phyloP scores from a whole-genome alignment of 2,888 invertebrate species.

The Notodonta dromedarius region DNA sequence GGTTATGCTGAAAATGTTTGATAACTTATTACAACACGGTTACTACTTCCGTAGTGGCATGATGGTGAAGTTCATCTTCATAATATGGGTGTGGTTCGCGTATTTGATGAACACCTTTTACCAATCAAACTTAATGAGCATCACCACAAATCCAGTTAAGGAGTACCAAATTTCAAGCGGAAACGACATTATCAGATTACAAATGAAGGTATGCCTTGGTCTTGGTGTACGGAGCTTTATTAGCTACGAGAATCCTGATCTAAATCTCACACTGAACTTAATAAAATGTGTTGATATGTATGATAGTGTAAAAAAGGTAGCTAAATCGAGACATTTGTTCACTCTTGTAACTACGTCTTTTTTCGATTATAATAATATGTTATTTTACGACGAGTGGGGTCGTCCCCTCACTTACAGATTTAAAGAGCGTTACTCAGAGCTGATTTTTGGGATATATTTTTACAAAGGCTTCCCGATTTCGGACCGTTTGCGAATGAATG shows the following conservation, averaged over 20 bases:
- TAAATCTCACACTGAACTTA: not conserved
- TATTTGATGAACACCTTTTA: constrained; percentile 54
- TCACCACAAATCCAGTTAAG: constrained; percentile 44
- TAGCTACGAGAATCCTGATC: not conserved
- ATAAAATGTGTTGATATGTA: not conserved
- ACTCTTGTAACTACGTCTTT: constrained; percentile 21
- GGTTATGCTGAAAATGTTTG: constrained; percentile 46
- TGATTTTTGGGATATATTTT: constrained; percentile 18
- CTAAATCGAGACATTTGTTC: constrained; percentile 13
- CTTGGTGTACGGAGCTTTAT: constrained; percentile 13
- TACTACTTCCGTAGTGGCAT: constrained; percentile 29
- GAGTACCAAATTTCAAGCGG: constrained; percentile 52
- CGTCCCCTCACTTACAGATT: constrained; percentile 20
- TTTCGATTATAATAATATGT: constrained; percentile 20
- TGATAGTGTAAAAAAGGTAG: constrained; percentile 10
- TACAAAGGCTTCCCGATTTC: constrained; percentile 34
- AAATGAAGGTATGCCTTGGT: constrained; percentile 47
- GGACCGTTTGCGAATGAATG: constrained; percentile 15
- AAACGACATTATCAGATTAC: constrained; percentile 41
- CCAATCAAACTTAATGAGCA: constrained; percentile 51
- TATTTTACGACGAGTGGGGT: constrained; percentile 29
- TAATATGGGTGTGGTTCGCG: constrained; percentile 54
- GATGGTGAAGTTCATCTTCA: constrained; percentile 35
- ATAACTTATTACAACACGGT: constrained; percentile 46
- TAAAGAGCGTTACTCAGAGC: constrained; percentile 18